Conservation (phyloP, 2,113 vertebrate genomes). For the Microtus richardsoni region DNA sequence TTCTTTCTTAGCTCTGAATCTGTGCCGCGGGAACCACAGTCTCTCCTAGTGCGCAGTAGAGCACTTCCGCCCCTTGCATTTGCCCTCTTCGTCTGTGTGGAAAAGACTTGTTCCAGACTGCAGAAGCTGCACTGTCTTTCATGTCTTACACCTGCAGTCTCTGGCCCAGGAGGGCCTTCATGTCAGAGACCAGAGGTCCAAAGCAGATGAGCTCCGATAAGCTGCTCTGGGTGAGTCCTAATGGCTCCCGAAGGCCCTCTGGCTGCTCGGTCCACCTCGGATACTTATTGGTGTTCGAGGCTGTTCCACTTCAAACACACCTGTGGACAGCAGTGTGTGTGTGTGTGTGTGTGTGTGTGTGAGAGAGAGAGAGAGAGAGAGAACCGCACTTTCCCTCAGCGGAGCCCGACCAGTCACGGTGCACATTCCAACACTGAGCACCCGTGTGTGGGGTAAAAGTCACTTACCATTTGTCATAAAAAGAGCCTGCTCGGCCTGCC, state of each 20-base stretch:
- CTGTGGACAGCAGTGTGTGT: background rate
- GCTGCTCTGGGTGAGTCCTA: background rate
- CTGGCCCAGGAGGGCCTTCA: background rate
- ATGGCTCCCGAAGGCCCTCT: background rate
- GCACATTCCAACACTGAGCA: background rate
- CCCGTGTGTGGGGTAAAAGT: slow-evolving; percentile 22
- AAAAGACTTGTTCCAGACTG: background rate
- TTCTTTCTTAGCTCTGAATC: background rate
- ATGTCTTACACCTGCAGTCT: background rate
- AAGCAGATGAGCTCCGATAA: background rate
- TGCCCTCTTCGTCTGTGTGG: background rate
- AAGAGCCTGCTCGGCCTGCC: slow-evolving; percentile 22
- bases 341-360: no score
- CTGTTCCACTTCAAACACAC: background rate
- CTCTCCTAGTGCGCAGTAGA: background rate
- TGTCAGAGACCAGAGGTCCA: background rate
- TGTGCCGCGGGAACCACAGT: background rate
- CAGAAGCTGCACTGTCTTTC: background rate
- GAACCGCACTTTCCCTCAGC: background rate
- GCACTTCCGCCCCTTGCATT: background rate
- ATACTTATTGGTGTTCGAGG: background rate
- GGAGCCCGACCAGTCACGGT: background rate
- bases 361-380: background rate
- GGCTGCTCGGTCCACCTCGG: background rate
- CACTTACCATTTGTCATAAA: background rate